Percentiles rank a stretch among this genome's conserved stretches.
Evolutionary conservation across 2,797 vertebrate genomes (phyloP).

Genomic region (Clamator glandarius): DNA sequence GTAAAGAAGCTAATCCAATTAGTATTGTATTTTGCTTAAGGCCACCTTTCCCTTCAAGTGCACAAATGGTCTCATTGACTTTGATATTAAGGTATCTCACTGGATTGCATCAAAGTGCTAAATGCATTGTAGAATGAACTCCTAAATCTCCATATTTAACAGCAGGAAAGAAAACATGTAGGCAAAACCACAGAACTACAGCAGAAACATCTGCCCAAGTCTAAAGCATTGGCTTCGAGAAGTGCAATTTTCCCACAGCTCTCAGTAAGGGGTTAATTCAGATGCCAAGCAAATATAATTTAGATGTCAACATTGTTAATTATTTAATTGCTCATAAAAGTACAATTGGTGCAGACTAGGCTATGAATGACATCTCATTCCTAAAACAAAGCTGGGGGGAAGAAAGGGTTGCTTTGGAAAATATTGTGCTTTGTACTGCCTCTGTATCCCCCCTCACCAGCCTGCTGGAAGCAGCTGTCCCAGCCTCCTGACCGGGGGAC

Average conservation of each 20-base stretch:
- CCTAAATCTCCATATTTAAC: background rate
- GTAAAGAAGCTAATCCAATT: background rate
- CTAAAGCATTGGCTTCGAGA: fast-evolving
- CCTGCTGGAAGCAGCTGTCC: background rate
- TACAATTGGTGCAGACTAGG: conserved; percentile 4
- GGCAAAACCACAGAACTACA: background rate
- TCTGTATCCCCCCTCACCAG: fast-evolving
- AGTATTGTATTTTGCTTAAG: background rate
- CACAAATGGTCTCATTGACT: background rate
- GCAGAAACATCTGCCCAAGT: background rate
- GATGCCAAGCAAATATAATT: conserved; percentile 47
- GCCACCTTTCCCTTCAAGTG: background rate
- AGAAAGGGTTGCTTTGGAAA: background rate
- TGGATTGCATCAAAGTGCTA: background rate
- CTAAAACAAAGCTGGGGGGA: background rate
- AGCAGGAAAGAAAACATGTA: background rate
- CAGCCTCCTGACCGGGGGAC: fast-evolving
- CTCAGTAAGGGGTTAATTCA: conserved; percentile 40
- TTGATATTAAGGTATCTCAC: background rate
- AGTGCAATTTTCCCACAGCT: background rate
- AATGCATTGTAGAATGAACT: background rate
- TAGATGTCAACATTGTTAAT: conserved; percentile 63
- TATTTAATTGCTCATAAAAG: conserved; percentile 63
- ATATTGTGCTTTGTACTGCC: fast-evolving
- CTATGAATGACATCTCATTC: background rate